Base-by-base conservation (phyloP, 1,140 invertebrate genomes). In the Magallana gigas region DNA sequence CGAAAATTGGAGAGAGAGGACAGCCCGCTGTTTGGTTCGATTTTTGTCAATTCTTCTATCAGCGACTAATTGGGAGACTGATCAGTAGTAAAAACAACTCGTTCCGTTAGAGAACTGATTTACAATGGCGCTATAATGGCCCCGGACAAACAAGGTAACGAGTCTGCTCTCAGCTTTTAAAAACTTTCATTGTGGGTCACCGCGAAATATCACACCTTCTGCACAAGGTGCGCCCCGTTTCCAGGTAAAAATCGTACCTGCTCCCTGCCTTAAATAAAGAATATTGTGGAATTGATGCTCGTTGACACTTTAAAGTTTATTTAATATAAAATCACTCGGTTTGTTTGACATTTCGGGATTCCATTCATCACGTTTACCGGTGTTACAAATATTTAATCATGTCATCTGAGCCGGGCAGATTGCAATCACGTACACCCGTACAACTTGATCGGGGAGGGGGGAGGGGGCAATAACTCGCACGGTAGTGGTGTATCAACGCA, bases 301-400 rank as follows among this genome's bases (percentile, higher is more conserved):
- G 14, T 29, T 29, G 68, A 76, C 68, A 76, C 68, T 36, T 76
- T 76, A 76, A 76, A 18, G 68, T 76, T 76, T 76, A 76, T 76
- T 76, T 76, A 76, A 76, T 76, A 76, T 76, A 76, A 76, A 76
- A 76, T 76, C 68, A 29, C 68, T 29, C 68, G 36, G 68, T 76
- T 76, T 76, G 68, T 76, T 76, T 76, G 68, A 76, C 68, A 76
- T 29, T 23, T 76, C 36, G 23, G 23, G 68, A 76, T 76, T 14
- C 68, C 68, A 76, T 76, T 76, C 68, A 76, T 29, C 36, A 23
- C 18, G 4, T 76, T 18, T 29, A 76, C 68, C 68, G 23, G 68
- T 76, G 36, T 29, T 76, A 76, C 68, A 76, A 76, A 76, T 76
- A 76, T 76, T 76, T 76, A 29, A 76, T 76, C 68, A 29, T 76